Conservation (phyloP, 2,113 vertebrate genomes). For the Cryptomyrus ogoouensis region DNA sequence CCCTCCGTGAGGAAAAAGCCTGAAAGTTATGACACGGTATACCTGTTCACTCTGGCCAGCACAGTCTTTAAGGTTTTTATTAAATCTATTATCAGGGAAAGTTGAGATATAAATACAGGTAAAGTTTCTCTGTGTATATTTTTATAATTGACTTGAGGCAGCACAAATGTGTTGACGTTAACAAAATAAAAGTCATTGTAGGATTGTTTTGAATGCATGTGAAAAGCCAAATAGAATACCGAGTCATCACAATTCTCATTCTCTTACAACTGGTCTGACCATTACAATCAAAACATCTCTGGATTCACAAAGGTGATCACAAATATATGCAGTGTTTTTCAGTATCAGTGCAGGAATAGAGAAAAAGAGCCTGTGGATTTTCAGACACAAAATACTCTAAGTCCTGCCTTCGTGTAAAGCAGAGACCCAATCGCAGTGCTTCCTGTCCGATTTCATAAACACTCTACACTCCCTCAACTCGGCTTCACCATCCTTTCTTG, state of each 20-base stretch:
- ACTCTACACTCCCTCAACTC: neutral
- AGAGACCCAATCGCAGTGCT: neutral
- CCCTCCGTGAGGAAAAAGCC: neutral
- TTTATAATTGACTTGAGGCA: neutral
- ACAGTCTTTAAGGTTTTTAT: neutral
- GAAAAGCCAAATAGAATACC: neutral
- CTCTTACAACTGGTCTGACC: neutral
- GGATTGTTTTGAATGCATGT: neutral
- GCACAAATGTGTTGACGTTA: neutral
- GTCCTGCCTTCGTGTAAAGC: neutral
- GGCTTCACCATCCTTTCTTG: conserved; percentile 27
- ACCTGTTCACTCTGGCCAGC: neutral
- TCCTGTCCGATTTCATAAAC: conserved; percentile 7
- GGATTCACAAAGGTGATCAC: neutral
- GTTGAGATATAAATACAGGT: neutral
- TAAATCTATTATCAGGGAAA: neutral
- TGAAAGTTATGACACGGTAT: neutral
- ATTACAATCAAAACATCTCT: neutral
- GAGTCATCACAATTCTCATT: neutral
- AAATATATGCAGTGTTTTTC: neutral
- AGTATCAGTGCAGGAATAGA: neutral
- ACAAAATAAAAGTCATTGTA: neutral
- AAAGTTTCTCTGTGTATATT: neutral
- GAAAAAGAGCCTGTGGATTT: neutral
- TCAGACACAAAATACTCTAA: neutral